Evolutionary conservation across 2,113 vertebrate species (phyloP).

Genomic region (Lophotis ruficrista): DNA sequence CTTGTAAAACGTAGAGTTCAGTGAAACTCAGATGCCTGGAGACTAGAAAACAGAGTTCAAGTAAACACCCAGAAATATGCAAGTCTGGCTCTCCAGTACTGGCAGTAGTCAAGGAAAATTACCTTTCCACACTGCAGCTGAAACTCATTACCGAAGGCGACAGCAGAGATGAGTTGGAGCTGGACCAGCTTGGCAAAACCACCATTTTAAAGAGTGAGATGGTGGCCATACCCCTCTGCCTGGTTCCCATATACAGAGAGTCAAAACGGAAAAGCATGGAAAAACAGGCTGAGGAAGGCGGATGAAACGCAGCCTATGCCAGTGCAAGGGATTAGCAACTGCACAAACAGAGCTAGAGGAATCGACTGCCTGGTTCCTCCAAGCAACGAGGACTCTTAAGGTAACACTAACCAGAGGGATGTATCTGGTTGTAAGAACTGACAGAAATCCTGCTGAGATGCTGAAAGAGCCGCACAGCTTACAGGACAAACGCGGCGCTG

Average conservation of each 20-base stretch:
- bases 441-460: neutral
- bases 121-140: conserved; percentile 61
- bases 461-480: neutral
- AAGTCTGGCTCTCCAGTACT: conserved; percentile 35
- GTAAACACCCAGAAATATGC: conserved; percentile 60
- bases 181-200: conserved; percentile 1
- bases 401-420: neutral
- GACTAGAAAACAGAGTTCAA: conserved; percentile 53
- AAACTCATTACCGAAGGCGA: conserved; percentile 40
- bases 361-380: neutral
- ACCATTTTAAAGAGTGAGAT: neutral
- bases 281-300: neutral
- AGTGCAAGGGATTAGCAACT: neutral
- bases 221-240: neutral
- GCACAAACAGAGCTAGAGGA: neutral
- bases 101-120: conserved; percentile 66
- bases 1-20: neutral
- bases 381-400: neutral
- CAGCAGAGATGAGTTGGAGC: conserved; percentile 48
- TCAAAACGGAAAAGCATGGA: neutral
- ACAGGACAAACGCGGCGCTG: neutral
- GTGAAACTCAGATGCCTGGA: conserved; percentile 32
- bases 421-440: neutral
- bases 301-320: neutral
- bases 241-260: fast-evolving